Conservation (phyloP, 1,140 invertebrate genomes). For the Lanistes nyassanus region DNA sequence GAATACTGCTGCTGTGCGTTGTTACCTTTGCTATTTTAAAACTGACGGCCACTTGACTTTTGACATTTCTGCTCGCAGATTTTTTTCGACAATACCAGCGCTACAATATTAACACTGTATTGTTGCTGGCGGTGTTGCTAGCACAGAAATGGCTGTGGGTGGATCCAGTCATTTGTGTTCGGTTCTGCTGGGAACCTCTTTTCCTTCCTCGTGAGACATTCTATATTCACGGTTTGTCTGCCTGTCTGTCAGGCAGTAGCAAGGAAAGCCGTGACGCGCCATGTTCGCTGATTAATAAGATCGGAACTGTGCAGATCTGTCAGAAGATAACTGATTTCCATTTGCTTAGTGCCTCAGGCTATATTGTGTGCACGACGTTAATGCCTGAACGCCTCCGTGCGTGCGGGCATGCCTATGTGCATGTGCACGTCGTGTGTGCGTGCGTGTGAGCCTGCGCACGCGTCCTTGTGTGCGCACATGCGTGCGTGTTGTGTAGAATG, state of each 20-base stretch:
- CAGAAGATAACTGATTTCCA: background rate
- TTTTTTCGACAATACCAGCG: background rate
- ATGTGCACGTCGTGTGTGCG: slow-evolving; percentile 4
- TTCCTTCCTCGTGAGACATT: no score
- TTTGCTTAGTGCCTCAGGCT: no score
- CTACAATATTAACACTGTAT: background rate
- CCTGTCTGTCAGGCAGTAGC: no score
- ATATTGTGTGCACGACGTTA: background rate
- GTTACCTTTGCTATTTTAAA: background rate
- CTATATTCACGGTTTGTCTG: background rate
- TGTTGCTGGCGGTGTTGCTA: no score
- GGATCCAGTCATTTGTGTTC: background rate
- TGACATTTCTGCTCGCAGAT: slow-evolving; percentile 10
- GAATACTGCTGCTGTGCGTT: no score
- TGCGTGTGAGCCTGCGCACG: background rate
- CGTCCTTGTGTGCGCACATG: background rate
- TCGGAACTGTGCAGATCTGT: background rate
- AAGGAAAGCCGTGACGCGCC: no score
- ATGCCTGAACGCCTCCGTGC: background rate
- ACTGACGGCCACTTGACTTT: background rate
- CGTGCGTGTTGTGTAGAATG: background rate
- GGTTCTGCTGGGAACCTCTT: no score
- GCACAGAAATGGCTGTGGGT: background rate
- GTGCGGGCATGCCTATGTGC: background rate
- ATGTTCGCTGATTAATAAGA: background rate